Evolutionary conservation across 2,113 vertebrate genomes (phyloP).

Genomic region (Camelus bactrianus): DNA sequence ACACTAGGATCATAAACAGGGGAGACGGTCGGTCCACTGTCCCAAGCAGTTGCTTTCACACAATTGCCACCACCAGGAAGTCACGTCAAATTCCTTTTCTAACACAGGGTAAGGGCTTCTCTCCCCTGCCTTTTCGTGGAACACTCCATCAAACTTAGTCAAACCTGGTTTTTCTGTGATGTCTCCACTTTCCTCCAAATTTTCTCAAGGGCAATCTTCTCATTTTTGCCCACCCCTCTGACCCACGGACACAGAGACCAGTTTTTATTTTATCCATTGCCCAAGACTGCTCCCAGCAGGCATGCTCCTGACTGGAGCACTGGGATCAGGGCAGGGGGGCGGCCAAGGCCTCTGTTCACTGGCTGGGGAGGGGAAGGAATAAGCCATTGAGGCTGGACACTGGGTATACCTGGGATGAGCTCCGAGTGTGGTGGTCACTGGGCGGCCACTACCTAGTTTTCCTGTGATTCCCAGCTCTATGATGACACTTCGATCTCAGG

Average conservation of each 20-base stretch:
- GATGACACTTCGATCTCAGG: not conserved
- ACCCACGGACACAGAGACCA: not conserved
- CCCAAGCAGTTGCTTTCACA: not conserved
- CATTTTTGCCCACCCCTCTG: not conserved
- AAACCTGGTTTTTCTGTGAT: not conserved
- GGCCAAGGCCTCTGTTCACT: no score
- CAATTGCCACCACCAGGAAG: no score
- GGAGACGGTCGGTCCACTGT: not conserved
- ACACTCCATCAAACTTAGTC: not conserved
- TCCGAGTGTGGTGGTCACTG: no score
- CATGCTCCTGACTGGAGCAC: not conserved
- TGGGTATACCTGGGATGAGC: no score
- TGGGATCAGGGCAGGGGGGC: not conserved
- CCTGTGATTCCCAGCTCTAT: rapidly evolving
- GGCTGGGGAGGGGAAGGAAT: not conserved
- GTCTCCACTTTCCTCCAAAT: not conserved
- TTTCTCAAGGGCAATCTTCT: not conserved
- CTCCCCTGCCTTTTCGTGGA: not conserved
- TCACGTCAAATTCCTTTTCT: not conserved
- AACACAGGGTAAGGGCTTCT: no score
- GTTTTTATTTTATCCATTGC: not conserved
- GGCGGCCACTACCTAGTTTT: no score
- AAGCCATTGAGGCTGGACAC: rapidly evolving
- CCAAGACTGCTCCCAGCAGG: not conserved
- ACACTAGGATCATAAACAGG: not conserved